Conservation (phyloP, 2,797 vertebrate genomes). For the Eulemur mongoz region DNA sequence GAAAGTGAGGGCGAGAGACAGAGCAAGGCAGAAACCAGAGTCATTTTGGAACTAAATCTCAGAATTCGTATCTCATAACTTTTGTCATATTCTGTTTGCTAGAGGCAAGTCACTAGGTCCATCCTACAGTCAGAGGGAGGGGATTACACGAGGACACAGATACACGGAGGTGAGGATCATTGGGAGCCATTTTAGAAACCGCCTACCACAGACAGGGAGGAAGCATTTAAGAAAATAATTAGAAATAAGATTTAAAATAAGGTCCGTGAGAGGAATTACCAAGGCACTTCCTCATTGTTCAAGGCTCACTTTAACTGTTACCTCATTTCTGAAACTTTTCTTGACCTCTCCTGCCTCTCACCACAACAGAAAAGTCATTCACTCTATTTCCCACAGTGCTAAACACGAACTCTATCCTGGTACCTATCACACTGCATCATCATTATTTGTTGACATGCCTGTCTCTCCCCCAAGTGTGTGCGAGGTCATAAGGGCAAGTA, state of each 20-base stretch:
- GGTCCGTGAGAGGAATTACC: not conserved
- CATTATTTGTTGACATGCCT: not conserved
- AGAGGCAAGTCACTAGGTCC: not conserved
- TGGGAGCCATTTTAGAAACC: not conserved
- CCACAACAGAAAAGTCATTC: not conserved
- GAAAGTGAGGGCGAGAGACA: not conserved
- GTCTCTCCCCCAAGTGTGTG: not conserved
- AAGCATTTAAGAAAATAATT: not conserved
- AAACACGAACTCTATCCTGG: not conserved
- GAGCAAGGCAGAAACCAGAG: not conserved
- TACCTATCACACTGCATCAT: not conserved
- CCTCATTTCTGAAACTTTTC: not conserved
- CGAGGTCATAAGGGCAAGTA: not conserved
- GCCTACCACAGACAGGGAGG: not conserved
- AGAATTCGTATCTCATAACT: not conserved
- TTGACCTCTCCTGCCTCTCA: not conserved
- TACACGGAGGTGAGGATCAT: not conserved
- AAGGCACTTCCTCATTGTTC: not conserved
- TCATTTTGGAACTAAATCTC: not conserved
- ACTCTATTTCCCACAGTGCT: not conserved
- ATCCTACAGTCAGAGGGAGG: not conserved
- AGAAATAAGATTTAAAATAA: constrained; percentile 31
- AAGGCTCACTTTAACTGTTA: not conserved
- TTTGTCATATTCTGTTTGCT: not conserved
- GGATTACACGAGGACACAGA: not conserved